A percentile compares a stretch with the other conserved stretches of the same genome.
These are phyloP conservation scores for Gallinago paraguaiae DNA, from an alignment of 2,113 vertebrate genomes.

Conservation along the genomic window DNA sequence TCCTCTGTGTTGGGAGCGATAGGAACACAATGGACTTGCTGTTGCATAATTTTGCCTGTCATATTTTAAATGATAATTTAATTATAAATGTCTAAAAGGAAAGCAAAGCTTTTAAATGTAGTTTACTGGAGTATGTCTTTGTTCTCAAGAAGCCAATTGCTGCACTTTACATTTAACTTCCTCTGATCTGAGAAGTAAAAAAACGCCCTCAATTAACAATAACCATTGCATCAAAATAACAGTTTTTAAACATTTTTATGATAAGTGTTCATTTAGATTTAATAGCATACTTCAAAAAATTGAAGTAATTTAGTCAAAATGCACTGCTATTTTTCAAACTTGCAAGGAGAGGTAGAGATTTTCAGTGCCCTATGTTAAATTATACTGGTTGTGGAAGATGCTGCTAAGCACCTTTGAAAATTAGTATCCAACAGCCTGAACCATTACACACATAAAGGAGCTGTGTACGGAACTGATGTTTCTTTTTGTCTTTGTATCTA, in stretches of 20 bases:
- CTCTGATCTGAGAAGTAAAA: neutral
- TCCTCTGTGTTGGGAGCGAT: neutral
- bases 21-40: rapidly evolving
- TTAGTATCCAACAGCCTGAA: neutral
- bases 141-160: neutral
- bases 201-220: neutral
- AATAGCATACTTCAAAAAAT: neutral
- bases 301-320: neutral
- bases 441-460: neutral
- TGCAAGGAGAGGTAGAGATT: neutral
- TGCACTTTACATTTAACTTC: neutral
- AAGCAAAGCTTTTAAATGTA: neutral
- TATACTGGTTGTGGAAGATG: neutral
- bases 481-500: neutral
- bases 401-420: neutral
- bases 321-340: neutral
- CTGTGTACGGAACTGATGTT: neutral
- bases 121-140: neutral
- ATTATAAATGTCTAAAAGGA: neutral
- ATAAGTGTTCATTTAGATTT: neutral
- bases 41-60: neutral
- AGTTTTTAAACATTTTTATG: neutral
- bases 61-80: neutral
- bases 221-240: neutral
- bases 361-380: neutral